Percentiles rank a stretch among this genome's conserved stretches.
These are phyloP conservation scores for Megamerina dolium DNA, from an alignment of 2,888 invertebrate genomes.

Conservation along the genomic window DNA sequence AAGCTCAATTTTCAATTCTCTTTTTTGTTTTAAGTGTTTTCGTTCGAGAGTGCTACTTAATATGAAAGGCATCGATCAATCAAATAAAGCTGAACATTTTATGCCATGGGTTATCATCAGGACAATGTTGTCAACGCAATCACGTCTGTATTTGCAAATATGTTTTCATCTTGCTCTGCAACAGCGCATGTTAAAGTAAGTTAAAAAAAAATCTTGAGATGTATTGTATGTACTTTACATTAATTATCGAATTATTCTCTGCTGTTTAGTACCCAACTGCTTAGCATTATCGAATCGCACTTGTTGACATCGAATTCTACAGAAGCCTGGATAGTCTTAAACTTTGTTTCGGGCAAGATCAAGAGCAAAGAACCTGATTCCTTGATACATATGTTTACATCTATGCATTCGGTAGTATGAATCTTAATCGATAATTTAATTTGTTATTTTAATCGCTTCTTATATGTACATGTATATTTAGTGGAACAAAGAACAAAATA, in stretches of 20 bases:
- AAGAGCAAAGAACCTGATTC: constrained; percentile 39
- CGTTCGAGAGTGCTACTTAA: constrained; percentile 39
- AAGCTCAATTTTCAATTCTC: not conserved
- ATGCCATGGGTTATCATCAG: constrained; percentile 46
- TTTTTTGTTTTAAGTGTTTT: constrained; percentile 34
- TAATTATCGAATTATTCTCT: not conserved
- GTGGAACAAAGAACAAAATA: constrained; percentile 44
- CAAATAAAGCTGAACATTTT: constrained; percentile 42
- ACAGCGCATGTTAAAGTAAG: constrained; percentile 23
- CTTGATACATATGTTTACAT: constrained; percentile 37
- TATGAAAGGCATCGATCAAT: constrained; percentile 40
- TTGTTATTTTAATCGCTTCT: not conserved
- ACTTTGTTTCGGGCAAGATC: constrained; percentile 43
- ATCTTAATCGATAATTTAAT: not conserved
- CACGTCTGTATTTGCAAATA: constrained; percentile 39
- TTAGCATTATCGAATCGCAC: constrained; percentile 43
- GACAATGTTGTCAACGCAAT: constrained; percentile 36
- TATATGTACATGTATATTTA: constrained; percentile 14
- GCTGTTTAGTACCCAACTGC: constrained; percentile 30
- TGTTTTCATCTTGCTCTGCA: constrained; percentile 34
- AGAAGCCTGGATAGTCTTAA: constrained; percentile 46
- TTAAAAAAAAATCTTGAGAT: too few species aligned
- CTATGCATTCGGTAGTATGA: constrained; percentile 36
- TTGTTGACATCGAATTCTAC: constrained; percentile 43
- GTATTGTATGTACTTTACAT: not conserved